Evolutionary conservation across 2,113 vertebrate genomes (phyloP), one percentile per base, ranked within the genome.

Genomic region (Hippocampus mohnikei): DNA sequence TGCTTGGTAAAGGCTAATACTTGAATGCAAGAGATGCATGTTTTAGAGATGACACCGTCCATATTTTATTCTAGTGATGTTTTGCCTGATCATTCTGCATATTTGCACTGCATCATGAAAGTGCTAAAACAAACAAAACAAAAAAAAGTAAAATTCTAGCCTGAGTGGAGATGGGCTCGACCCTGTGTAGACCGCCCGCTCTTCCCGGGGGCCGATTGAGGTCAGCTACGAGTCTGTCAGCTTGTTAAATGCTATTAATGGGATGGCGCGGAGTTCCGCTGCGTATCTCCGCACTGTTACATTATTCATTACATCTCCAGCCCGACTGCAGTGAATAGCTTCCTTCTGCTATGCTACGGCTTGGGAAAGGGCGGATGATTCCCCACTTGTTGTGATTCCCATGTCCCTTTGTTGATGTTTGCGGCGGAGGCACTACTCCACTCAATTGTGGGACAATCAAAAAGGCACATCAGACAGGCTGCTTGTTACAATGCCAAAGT

Each of bases 231-330:
- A 85, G 81, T 82, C 78, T 72, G 67, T 78, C 80, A 87, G 81
- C 73, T 88, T 90, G 90, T 90, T 88, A 87, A 91, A 88, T 87
- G 72, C 87, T 78, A 89, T 91, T 89, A 89, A 81, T 85, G 83
- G 81, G 77, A 80, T 74, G 74, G 81, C 20, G 69, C 75, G 71
- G 76, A 80, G 71, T 85, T 72, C 69, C 82, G 73, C 80, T 53
- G 46, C 70, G 79, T 77, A 86, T 74, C 84, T 75, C 85, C 74
- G 84, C 82, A 75, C 72, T 76, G 76, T 81, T 91, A 80, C 89
- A 91, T 90, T 85, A 89, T 89, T 87, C 82, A 90, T 88, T 74
- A 79, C 75, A 77, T 67, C 78, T 25, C 50, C 56, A 80, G 74
- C 41, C 78, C 75, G 61, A 83, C 80, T 89, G 81, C 62, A 80